Evolutionary conservation across 1,140 invertebrate genomes (phyloP).

Genomic region (Pristionchus pacificus): DNA sequence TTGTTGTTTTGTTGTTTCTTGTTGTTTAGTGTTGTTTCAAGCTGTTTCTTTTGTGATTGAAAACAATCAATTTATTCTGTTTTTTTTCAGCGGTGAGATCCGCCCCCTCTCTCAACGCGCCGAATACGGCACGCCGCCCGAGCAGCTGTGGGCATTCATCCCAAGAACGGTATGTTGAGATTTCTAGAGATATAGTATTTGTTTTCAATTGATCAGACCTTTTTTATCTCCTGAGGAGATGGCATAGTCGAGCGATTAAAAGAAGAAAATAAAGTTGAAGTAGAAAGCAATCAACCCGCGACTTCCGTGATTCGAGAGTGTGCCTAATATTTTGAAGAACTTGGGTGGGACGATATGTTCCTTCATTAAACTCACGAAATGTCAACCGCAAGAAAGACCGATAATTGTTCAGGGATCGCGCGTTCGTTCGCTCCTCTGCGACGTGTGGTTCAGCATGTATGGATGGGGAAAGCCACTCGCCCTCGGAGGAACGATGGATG

Average conservation of each 20-base stretch:
- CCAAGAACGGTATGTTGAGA: background rate
- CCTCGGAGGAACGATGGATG: background rate
- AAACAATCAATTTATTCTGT: no score
- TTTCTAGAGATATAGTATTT: background rate
- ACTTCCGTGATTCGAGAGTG: no score
- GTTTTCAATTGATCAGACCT: no score
- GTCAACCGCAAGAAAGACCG: background rate
- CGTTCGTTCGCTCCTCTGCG: conserved; percentile 9
- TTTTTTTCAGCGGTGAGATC: conserved; percentile 16
- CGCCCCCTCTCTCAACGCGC: conserved; percentile 4
- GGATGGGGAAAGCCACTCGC: conserved; percentile 10
- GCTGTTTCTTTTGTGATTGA: no score
- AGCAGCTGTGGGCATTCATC: conserved; percentile 16
- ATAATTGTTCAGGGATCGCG: conserved; percentile 10
- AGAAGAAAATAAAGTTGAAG: no score
- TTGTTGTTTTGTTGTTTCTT: no score
- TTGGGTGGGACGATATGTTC: conserved; percentile 3
- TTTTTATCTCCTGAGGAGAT: no score
- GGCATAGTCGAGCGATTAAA: no score
- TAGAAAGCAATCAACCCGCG: no score
- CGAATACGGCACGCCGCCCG: conserved; percentile 7
- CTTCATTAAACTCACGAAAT: background rate
- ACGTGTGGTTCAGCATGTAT: conserved; percentile 27
- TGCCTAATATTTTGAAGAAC: no score
- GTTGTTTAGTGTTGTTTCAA: no score